Percentiles rank a stretch among this genome's conserved stretches.
Conservation (phyloP, 2,888 invertebrate species). For the Agapostemon virescens region DNA sequence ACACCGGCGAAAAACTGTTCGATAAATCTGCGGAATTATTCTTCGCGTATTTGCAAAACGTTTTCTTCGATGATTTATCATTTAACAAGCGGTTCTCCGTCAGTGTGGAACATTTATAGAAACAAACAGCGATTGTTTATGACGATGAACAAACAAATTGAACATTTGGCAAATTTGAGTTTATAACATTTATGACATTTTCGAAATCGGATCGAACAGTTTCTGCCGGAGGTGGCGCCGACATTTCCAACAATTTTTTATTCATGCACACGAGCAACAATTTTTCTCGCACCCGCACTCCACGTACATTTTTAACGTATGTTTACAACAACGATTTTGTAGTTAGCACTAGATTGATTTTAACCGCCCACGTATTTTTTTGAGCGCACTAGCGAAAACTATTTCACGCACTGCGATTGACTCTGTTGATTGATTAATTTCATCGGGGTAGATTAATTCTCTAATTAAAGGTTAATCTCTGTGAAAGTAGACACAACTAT, state of each 20-base stretch:
- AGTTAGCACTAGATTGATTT: conserved; percentile 22
- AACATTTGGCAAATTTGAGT: too few relatives aligned
- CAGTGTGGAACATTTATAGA: too few relatives aligned
- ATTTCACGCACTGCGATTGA: conserved; percentile 31
- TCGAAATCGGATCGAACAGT: not conserved
- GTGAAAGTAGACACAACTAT: conserved; percentile 9
- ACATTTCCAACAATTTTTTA: conserved; percentile 9
- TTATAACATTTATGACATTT: not conserved
- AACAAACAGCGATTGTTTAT: too few relatives aligned
- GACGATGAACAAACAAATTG: too few relatives aligned
- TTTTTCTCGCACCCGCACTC: conserved; percentile 27
- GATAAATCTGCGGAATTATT: too few relatives aligned
- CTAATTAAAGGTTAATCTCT: conserved; percentile 21
- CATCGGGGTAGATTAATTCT: conserved; percentile 14
- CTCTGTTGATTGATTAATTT: conserved; percentile 23
- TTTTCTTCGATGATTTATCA: too few relatives aligned
- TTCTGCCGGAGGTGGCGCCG: not conserved
- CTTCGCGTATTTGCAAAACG: not conserved
- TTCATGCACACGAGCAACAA: conserved; percentile 3
- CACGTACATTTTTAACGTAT: conserved; percentile 12
- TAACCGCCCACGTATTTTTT: conserved; percentile 32
- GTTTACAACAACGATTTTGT: not conserved
- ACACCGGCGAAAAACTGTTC: not conserved
- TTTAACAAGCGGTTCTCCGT: too few relatives aligned
- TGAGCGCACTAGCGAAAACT: conserved; percentile 4